Base-by-base conservation (phyloP, 2,888 invertebrate species). In the Standfussiana lucernea region DNA sequence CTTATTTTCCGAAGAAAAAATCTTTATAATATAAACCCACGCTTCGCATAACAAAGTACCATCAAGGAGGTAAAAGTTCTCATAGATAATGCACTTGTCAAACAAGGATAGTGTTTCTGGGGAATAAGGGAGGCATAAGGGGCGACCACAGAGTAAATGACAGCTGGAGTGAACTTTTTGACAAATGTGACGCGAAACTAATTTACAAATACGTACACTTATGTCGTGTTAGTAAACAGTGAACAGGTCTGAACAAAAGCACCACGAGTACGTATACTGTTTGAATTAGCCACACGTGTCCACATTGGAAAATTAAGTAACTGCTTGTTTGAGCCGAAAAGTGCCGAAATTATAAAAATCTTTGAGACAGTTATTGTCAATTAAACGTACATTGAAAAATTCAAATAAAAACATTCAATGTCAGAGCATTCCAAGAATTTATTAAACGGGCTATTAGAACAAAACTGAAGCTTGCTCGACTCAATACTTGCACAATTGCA, bases 1-100 rank as follows among this genome's bases (percentile, higher is more conserved):
- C 1, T 53, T 15, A 62, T 45, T 61, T 24, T 42, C n/a, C 15
- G 15, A 50, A 42, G n/a, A 74, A 47, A 72, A 72, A n/a, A 32
- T 2, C 5, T 21, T 18, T 62, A 32, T 32, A 42, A 45, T 40
- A 72, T 40, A 47, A 42, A 32, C 13, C 6, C 5, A 24, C 37
- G 21, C 37, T 64, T 67, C 24, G 18, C 13, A 50, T 40, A 64
- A 59, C 13, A 47, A 21, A 28, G 42, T 62, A 77, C 62, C 67
- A 24, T 40, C 21, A 56, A 59, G 67, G n/a, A 56, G 37, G 47
- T 59, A 66, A 61, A 83, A 71, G 53, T 35, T 18, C 3, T 62
- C 35, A 32, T 47, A 50, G 67, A 45, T 79, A 74, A 74, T 74
- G 59, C 69, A 72, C 61, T 75, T 84, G 84, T 79, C 74, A 66